phyloP scores from a whole-genome alignment of 2,888 invertebrate species.

The Synanthedon tipuliformis region DNA sequence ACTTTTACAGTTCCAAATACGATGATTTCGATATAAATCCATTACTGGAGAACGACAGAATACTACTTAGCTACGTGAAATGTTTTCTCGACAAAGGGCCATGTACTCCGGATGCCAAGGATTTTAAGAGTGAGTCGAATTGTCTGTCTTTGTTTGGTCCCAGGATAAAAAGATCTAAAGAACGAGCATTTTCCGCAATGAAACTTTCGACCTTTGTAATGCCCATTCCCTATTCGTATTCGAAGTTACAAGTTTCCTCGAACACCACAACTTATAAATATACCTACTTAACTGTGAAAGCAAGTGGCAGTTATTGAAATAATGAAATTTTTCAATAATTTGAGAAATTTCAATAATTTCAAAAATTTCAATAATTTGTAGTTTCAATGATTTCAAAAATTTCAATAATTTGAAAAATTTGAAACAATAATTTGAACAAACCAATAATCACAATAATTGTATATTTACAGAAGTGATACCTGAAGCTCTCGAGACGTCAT shows the following conservation, averaged over 20 bases:
- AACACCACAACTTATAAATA: no score
- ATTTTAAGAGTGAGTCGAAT: constrained; percentile 74
- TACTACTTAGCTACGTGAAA: constrained; percentile 75
- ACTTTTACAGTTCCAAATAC: constrained; percentile 75
- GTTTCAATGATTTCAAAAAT: no score
- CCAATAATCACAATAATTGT: no score
- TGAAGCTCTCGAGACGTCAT: constrained; percentile 76
- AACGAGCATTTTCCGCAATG: no score
- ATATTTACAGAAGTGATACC: constrained; percentile 71
- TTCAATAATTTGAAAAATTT: no score
- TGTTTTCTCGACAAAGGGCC: constrained; percentile 76
- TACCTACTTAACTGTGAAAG: no score
- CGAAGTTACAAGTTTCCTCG: neutral
- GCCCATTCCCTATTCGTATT: neutral
- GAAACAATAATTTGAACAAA: no score
- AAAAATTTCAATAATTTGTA: no score
- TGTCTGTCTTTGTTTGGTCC: neutral
- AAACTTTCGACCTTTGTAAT: neutral
- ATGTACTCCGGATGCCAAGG: constrained; percentile 79
- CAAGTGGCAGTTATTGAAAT: no score
- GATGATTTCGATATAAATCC: constrained; percentile 79
- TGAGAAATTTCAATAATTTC: no score
- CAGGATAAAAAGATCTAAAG: no score
- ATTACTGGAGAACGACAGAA: constrained; percentile 74
- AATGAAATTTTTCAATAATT: no score